Evolutionary conservation across 2,113 vertebrate genomes (phyloP), one percentile per base, ranked within the genome.

Genomic region (Arenaria interpres): DNA sequence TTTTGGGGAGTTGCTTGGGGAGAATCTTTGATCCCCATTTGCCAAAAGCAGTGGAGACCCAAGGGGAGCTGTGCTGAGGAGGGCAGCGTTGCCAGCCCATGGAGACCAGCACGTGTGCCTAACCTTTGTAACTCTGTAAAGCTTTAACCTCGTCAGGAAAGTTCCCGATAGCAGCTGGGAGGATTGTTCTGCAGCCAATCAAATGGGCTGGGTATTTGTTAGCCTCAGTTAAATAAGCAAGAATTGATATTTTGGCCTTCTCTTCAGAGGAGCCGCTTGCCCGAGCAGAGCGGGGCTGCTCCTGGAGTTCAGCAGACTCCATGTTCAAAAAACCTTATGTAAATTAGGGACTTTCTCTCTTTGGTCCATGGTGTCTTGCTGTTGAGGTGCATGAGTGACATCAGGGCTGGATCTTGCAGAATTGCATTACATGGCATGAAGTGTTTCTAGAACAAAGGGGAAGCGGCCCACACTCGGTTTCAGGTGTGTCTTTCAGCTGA

Each of bases 91-190:
- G 96, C 96, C 94, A 95, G 95, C 92, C 63, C 7, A 1, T 14
- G 84, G 84, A 14, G 48, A 54, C 67, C 93, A 67, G 71, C 54
- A 88, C 80, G 94, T 30, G 92, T 62, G 82, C 91, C 94, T 85
- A 93, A 97, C 95, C 95, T 95, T 97, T 97, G 95, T 93, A 41
- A 91, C 96, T 59, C 95, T 97, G 97, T 90, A 92, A 93, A 96
- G 95, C 95, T 97, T 94, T 97, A 95, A 97, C 94, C 93, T 94
- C 83, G 0, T 68, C 89, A 48, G 64, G 96, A 97, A 97, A 64
- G 87, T 84, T 95, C 96, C 94, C 41, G 96, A 93, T 35, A 90
- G 96, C 88, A 43, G 92, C 86, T 84, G 94, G 96, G 94, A 95
- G 96, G 94, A 27, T 83, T 54, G 8, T 43, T 33, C 41, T 24